Base-by-base conservation (phyloP, 2,797 vertebrate genomes). In the Apodemus agrarius region DNA sequence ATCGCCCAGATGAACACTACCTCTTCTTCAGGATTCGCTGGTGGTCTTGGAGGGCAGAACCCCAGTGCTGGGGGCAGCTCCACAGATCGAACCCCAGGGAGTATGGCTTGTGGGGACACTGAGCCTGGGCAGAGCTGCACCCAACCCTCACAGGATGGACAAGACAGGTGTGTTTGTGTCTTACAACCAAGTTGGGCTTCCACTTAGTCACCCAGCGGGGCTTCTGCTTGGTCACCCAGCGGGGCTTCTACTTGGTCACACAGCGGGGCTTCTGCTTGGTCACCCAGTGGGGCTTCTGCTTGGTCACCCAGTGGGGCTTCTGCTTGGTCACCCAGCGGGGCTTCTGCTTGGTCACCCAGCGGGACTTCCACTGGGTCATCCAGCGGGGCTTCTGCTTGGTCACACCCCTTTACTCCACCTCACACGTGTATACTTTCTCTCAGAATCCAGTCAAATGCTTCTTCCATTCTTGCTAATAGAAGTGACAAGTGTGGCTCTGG, bases 11-110 rank as follows among this genome's bases (percentile, higher is more conserved):
- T 98, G 92, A 97, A 97, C 95, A 49, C 98, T 89, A 96, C 98
- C 97, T 98, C 98, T 82, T 97, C 99, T 54, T 98, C 98, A 37
- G 98, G 98, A 85, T 98, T 99, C 96, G 97, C 97, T 80, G 98
- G 97, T 92, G 97, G 79, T 16, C 86, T 96, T 0, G 98, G 98
- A 52, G 98, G 98, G 40, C 99, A 99, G 24, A 99, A 98, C 97
- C 72, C 98, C 95, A 74, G 97, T 92, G 6, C 91, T 3, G 98
- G 96, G 82, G 97, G 93, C 59, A 90, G 82, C 26, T 0, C 98
- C 3, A 89, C 97, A 2, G 99, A 99, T 14, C 98, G 98, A 13
- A 80, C 97, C 0, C 99, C 98, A 96, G 99, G 98, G 82, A 98
- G 90, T 89, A 19, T 98, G 24, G 97, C 96, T 85, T 93, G 98